phyloP scores from a whole-genome alignment of 2,113 vertebrate species.

The Hemiprocne comata region DNA sequence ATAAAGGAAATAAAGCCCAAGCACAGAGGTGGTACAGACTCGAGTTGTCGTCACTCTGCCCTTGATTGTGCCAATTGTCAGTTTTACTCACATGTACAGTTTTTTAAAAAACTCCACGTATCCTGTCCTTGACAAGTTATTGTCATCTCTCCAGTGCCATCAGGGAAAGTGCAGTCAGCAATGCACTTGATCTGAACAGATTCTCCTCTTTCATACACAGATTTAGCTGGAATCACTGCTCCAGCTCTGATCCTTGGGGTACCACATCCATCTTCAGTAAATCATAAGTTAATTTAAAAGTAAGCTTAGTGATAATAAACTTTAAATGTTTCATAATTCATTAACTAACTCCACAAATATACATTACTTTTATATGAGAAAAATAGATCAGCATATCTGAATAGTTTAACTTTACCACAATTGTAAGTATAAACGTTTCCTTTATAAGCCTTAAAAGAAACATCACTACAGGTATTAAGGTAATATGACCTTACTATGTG shows the following conservation, averaged over 20 bases:
- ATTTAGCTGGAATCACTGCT: accelerated
- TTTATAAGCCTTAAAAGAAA: neutral
- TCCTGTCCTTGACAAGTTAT: neutral
- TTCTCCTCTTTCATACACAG: neutral
- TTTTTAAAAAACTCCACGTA: neutral
- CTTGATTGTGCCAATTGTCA: accelerated
- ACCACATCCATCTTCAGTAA: accelerated
- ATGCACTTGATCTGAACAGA: neutral
- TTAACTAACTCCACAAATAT: neutral
- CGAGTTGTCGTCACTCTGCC: neutral
- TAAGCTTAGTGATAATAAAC: neutral
- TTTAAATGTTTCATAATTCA: neutral
- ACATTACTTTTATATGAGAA: neutral
- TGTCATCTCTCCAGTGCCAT: neutral
- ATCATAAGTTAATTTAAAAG: neutral
- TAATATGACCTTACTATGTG: neutral
- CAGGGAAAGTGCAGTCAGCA: neutral
- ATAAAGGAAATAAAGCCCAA: neutral
- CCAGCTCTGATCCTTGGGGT: neutral
- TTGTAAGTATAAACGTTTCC: neutral
- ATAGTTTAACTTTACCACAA: neutral
- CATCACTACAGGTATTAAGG: neutral
- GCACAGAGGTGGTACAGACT: neutral
- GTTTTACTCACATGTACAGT: neutral
- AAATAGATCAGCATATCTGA: neutral